Evolutionary conservation across 1,140 invertebrate genomes (phyloP), one percentile per base, ranked within the genome.

Genomic region (Listronotus bonariensis): DNA sequence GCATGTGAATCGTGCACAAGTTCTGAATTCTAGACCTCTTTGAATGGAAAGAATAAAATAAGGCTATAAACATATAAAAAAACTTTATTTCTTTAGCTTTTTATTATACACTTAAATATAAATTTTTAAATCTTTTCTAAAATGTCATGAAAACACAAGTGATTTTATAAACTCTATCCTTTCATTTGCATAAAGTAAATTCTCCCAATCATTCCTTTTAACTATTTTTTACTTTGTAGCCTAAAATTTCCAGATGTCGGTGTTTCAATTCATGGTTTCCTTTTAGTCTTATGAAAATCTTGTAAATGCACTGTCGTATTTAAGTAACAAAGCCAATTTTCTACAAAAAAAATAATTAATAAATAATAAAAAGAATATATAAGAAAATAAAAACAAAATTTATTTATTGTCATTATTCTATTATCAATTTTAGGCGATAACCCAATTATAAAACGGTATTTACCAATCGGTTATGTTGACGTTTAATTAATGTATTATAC

Each of bases 191-290:
- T 71, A 72, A 18, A 72, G 78, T 74, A 86, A 81, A 18, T 79
- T 78, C 67, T 81, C 83, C 85, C 85, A 87, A 41, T 82, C 76
- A 46, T 77, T 76, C n/a, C 78, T 74, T 49, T 82, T 81, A 5
- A 87, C n/a, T 76, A 31, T 79, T 73, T 34, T 84, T 66, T 6
- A 87, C 84, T 63, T 78, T 79, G 62, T 85, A 87, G 11, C 85
- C 85, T 64, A 87, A 74, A 54, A 87, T 84, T 77, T 87, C 85
- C 42, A 87, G 74, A 76, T 87, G 85, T 62, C 84, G 76, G 14
- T 79, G 78, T 65, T 80, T 81, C 38, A 83, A 64, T 18, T 77
- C 77, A 48, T 79, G 76, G 1, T 74, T 68, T 4, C 82, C 82
- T 32, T 76, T 79, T 40, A 83, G 43, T 4, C 78, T 71, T 6